Conservation (phyloP, 2,888 invertebrate genomes). For the Blastobasis adustella region DNA sequence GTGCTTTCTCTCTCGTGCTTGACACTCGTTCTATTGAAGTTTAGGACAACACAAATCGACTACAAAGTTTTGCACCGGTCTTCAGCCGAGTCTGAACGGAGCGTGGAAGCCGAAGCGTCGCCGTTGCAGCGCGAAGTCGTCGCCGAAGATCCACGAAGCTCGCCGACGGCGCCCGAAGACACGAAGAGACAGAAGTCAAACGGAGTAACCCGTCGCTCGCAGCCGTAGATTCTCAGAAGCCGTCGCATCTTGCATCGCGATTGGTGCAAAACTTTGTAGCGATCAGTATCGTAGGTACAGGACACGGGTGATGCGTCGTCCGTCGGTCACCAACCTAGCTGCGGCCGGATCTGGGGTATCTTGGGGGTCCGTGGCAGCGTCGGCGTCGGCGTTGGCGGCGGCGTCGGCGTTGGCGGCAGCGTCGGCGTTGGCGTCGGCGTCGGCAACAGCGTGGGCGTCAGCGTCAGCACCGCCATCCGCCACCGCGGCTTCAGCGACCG, state of each 20-base stretch:
- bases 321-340: not conserved
- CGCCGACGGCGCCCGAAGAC: no score
- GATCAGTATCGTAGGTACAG: not conserved
- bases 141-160: not conserved
- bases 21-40: no score
- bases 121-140: not conserved
- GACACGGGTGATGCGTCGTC: not conserved
- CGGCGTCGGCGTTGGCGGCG: not conserved
- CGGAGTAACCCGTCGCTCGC: no score
- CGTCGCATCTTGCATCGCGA: no score
- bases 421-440: not conserved
- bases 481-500: not conserved
- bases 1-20: no score
- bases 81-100: not conserved
- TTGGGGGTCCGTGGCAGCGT: not conserved
- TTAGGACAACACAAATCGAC: not conserved
- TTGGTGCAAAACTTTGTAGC: not conserved
- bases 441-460: not conserved
- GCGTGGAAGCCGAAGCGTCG: not conserved
- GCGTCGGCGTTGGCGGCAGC: not conserved
- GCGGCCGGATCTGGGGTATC: not conserved
- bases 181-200: no score
- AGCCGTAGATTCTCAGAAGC: no score
- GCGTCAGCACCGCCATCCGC: not conserved
- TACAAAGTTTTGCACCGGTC: not conserved